These are phyloP conservation scores for Bubo bubo DNA, from an alignment of 2,113 vertebrate species.

Conservation along the genomic window DNA sequence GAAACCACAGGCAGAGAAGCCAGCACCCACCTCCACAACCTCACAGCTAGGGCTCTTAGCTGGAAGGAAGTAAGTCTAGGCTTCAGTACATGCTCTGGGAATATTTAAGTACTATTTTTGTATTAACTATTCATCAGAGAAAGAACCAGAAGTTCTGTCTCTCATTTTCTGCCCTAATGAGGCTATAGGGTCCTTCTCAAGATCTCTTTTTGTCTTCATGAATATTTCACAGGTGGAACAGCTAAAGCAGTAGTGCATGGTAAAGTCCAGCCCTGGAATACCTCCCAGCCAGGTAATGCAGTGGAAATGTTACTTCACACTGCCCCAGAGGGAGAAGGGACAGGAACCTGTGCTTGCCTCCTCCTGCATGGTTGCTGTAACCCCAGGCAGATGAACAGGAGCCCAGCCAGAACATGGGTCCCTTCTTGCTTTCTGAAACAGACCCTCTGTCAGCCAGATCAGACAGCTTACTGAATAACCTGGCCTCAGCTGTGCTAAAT, in stretches of 20 bases:
- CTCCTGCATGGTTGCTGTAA: rapidly evolving
- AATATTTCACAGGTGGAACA: background rate
- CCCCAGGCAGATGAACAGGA: background rate
- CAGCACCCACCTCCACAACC: background rate
- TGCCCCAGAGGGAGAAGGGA: rapidly evolving
- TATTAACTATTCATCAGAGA: background rate
- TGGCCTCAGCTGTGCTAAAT: background rate
- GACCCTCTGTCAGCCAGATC: background rate
- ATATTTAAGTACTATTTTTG: background rate
- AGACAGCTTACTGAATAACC: background rate
- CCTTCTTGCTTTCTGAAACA: background rate
- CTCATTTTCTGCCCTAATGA: background rate
- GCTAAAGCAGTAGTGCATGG: background rate
- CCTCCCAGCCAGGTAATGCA: background rate
- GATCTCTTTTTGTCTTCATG: background rate
- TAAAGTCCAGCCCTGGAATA: background rate
- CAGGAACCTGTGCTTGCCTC: background rate
- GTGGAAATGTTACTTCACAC: rapidly evolving
- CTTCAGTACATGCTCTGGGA: background rate
- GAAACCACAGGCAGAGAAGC: background rate
- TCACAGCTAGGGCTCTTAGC: background rate
- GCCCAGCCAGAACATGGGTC: background rate
- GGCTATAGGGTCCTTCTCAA: background rate
- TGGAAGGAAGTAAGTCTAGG: background rate
- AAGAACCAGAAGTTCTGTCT: background rate